phyloP scores from a whole-genome alignment of 1,140 invertebrate genomes.

The Lepidurus packardi region DNA sequence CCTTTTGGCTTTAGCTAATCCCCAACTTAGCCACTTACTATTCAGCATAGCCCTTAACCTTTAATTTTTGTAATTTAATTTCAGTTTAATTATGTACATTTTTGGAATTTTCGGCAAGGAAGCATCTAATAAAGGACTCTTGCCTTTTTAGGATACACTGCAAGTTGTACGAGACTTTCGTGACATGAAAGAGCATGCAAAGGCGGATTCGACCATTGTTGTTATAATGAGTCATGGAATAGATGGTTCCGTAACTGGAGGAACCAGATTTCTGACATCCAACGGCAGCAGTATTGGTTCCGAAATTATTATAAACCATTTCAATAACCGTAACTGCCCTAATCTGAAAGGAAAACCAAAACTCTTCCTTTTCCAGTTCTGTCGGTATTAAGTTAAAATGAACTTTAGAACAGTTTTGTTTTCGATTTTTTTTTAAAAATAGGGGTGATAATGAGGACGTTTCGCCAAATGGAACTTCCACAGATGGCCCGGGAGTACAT shows the following conservation, averaged over 20 bases:
- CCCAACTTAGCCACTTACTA: not conserved
- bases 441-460: conserved; percentile 7
- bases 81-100: not conserved
- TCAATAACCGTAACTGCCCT: conserved; percentile 56
- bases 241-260: conserved; percentile 27
- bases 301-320: conserved; percentile 52
- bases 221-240: conserved; percentile 56
- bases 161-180: conserved; percentile 8
- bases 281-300: conserved; percentile 47
- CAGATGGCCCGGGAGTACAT: conserved; percentile 23
- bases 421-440: conserved; percentile 5
- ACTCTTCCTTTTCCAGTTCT: conserved; percentile 70
- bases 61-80: not conserved
- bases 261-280: conserved; percentile 38
- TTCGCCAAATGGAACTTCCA: not conserved
- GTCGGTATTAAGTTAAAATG: conserved; percentile 48
- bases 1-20: not conserved
- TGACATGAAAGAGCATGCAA: not conserved
- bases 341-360: conserved; percentile 62
- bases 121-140: too few relatives aligned
- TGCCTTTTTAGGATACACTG: not conserved
- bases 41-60: not conserved
- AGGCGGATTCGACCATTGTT: conserved; percentile 51
- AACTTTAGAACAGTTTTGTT: not conserved
- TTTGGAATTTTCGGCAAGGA: not conserved